Percentiles rank a stretch among this genome's conserved stretches.
phyloP scores from a whole-genome alignment of 2,888 invertebrate genomes.

The Microdon myrmicae region DNA sequence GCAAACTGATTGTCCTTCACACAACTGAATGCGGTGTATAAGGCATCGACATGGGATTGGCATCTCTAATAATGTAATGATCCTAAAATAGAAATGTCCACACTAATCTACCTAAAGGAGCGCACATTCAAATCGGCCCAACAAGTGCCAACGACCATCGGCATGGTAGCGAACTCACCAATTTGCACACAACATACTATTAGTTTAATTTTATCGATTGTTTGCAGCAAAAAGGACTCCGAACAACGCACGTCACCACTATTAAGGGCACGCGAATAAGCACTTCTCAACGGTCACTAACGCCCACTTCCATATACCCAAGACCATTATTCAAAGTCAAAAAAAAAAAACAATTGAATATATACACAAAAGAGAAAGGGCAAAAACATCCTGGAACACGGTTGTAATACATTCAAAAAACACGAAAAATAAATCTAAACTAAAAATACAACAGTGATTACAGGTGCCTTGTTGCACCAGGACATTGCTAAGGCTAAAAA shows the following conservation, averaged over 20 bases:
- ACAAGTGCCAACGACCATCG: conserved; percentile 4
- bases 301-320: conserved; percentile 10
- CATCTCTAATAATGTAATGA: conserved; percentile 10
- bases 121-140: conserved; percentile 2
- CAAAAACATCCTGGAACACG: too few relatives aligned
- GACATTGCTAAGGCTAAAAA: too few relatives aligned
- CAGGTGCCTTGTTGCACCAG: too few relatives aligned
- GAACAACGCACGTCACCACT: conserved; percentile 13
- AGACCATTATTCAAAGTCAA: conserved; percentile 1
- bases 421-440: too few relatives aligned
- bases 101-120: neutral
- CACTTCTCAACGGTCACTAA: conserved; percentile 7
- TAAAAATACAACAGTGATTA: too few relatives aligned
- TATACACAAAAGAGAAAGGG: too few relatives aligned
- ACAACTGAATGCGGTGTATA: conserved; percentile 10
- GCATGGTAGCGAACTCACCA: conserved; percentile 14
- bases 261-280: conserved; percentile 24
- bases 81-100: conserved; percentile 29
- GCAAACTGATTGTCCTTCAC: conserved; percentile 21
- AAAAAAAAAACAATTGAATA: conserved; percentile 12
- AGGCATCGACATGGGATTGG: neutral
- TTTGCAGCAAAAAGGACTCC: conserved; percentile 12
- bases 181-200: conserved; percentile 32
- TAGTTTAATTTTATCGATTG: conserved; percentile 47
- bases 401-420: too few relatives aligned